Base-by-base conservation (phyloP, 2,888 invertebrate species). In the Gisinianus flammeolus region DNA sequence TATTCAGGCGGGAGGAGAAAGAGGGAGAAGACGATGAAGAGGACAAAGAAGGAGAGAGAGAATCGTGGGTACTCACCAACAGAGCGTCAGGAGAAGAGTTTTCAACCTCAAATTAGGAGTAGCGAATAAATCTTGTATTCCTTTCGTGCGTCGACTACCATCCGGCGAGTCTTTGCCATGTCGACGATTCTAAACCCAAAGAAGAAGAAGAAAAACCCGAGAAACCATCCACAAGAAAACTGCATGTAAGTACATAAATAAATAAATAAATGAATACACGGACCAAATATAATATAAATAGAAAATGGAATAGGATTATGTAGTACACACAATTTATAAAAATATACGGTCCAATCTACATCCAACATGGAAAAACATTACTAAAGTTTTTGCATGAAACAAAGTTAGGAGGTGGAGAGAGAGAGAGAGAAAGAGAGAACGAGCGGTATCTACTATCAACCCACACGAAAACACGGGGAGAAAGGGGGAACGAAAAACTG, bases 81-180 rank as follows among this genome's bases (percentile, higher is more conserved):
- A 95, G 28, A 95, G 87, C 0, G 95, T 95, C 75, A 95, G 94
- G 74, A 95, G 88, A 82, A 91, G 91, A 0, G 96, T 96, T 87
- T 95, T 96, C 19, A 95, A 88, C 67, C 96, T 89, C 93, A 96
- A 94, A 86, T 96, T 96, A 0, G 95, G 95, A 0, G 95, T 95
- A 83, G 91, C 91, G 85, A 91, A 93, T 19, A 94, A 87, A 68
- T 92, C 90, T 70, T 90, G 88, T 5, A 92, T 90, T 74, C 91
- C 91, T 80, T 85, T 77, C 86, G 77, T 77, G 62, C 58, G 77
- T 26, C 68, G 68, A 33, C 75, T 67, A 10, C 76, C 67, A 22
- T 30, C 68, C 35, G 8, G 44, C 3, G 71, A 66, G 66, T 66
- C 68, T 54, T 75, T 66, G 24, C 66, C 66, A 12, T 66, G 44